Conservation (phyloP, 2,797 vertebrate species). For the Danio aesculapii region DNA sequence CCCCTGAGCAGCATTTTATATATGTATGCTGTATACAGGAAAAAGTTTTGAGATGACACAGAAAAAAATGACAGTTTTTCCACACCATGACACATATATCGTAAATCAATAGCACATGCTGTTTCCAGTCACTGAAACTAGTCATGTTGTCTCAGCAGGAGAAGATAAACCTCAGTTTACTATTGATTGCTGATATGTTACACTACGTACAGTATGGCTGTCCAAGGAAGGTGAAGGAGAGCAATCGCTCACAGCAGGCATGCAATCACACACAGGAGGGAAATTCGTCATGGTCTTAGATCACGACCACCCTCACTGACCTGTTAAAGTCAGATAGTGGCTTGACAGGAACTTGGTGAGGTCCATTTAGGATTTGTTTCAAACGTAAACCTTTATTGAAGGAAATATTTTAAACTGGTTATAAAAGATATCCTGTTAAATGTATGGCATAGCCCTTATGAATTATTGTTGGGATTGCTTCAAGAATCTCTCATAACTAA, state of each 20-base stretch:
- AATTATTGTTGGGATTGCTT: too few species aligned
- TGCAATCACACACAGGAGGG: conserved; percentile 7
- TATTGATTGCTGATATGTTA: conserved; percentile 44
- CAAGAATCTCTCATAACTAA: too few species aligned
- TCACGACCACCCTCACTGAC: not conserved
- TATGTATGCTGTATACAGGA: too few species aligned
- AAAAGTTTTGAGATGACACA: not conserved
- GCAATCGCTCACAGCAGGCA: conserved; percentile 26
- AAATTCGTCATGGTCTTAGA: conserved; percentile 27
- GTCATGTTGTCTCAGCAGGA: conserved; percentile 20
- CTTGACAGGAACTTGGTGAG: not conserved
- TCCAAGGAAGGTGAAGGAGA: conserved; percentile 7
- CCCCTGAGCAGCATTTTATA: too few species aligned
- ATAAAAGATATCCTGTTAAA: not conserved
- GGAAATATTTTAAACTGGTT: not conserved
- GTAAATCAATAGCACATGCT: conserved; percentile 5
- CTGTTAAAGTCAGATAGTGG: conserved; percentile 16
- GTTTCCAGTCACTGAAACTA: conserved; percentile 25
- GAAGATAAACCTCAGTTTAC: conserved; percentile 20
- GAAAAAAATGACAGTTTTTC: not conserved
- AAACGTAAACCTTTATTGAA: not conserved
- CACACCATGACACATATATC: not conserved
- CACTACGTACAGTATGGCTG: not conserved
- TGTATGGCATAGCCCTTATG: not conserved
- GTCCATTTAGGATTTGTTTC: not conserved